Percentiles rank a stretch among this genome's conserved stretches.
Evolutionary conservation across 2,888 invertebrate species (phyloP).

Genomic region (Emmelina monodactyla): DNA sequence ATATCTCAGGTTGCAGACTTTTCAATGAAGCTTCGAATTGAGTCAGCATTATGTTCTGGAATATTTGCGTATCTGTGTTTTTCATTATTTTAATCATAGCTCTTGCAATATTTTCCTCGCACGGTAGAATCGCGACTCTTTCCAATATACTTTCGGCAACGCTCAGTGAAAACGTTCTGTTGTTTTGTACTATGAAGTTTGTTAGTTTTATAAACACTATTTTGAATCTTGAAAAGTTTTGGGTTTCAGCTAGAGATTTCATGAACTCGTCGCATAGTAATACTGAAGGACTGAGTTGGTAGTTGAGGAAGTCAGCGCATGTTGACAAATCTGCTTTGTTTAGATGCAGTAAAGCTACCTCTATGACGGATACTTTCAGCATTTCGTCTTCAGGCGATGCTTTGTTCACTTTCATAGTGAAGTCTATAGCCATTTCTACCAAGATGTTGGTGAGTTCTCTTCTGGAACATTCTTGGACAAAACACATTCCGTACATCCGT

Average conservation of each 20-base stretch:
- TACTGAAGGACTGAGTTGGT: too few species aligned
- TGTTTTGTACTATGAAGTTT: slow-evolving; percentile 24
- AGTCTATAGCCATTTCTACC: slow-evolving; percentile 36
- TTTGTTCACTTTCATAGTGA: slow-evolving; percentile 16
- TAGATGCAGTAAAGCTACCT: slow-evolving; percentile 30
- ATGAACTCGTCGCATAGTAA: slow-evolving; percentile 39
- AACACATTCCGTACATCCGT: slow-evolving; percentile 25
- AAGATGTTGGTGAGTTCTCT: slow-evolving; percentile 28
- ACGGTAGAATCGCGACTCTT: slow-evolving; percentile 38
- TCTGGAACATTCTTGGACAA: slow-evolving; percentile 27
- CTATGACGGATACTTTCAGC: slow-evolving; percentile 22
- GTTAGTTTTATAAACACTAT: slow-evolving; percentile 34
- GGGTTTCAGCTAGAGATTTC: slow-evolving; percentile 32
- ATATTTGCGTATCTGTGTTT: slow-evolving; percentile 28
- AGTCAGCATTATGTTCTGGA: slow-evolving; percentile 24
- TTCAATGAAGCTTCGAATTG: slow-evolving; percentile 29
- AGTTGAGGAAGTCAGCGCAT: slow-evolving; percentile 27
- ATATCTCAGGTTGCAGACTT: slow-evolving; percentile 17
- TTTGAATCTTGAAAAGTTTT: slow-evolving; percentile 47
- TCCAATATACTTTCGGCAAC: slow-evolving; percentile 34
- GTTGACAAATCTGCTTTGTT: slow-evolving; percentile 25
- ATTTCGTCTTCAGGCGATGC: slow-evolving; percentile 16
- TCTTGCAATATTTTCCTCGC: slow-evolving; percentile 24
- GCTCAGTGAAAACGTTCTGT: slow-evolving; percentile 22
- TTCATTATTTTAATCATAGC: slow-evolving; percentile 30